Percentiles rank a stretch among this genome's conserved stretches.
Evolutionary conservation across 2,113 vertebrate species (phyloP).

Genomic region (Austrofundulus limnaeus): DNA sequence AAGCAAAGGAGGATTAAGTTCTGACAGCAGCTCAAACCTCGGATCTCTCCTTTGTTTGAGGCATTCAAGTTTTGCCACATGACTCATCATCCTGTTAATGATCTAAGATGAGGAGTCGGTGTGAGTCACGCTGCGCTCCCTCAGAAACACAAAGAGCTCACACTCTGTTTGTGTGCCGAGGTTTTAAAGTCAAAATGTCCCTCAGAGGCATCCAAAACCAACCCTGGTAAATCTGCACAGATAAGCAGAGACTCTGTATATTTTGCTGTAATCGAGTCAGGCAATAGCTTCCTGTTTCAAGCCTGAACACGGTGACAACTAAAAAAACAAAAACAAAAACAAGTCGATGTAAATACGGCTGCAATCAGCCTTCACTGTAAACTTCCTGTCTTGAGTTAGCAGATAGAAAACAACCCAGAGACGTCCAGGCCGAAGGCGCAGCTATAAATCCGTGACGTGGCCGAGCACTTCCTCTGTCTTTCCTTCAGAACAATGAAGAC

Average conservation of each 20-base stretch:
- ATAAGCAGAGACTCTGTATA: conserved; percentile 55
- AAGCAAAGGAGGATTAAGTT: conserved; percentile 22
- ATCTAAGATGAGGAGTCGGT: conserved; percentile 24
- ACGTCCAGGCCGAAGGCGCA: conserved; percentile 30
- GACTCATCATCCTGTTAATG: conserved; percentile 55
- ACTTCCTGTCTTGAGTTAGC: conserved; percentile 72
- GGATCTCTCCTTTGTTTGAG: conserved; percentile 41
- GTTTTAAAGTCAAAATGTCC: conserved; percentile 15
- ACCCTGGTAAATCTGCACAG: conserved; percentile 33
- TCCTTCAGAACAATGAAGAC: conserved; percentile 54
- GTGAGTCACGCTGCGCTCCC: conserved; percentile 33
- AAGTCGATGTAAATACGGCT: conserved; percentile 64
- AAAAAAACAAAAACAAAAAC: conserved; percentile 66
- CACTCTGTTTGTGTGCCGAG: conserved; percentile 1
- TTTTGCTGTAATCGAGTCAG: conserved; percentile 72
- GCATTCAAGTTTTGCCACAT: conserved; percentile 8
- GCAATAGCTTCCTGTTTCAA: conserved; percentile 79
- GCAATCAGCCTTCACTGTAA: conserved; percentile 79
- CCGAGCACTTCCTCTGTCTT: conserved; percentile 34
- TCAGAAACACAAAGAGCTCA: conserved; percentile 1
- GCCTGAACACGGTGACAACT: conserved; percentile 73
- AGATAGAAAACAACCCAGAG: conserved; percentile 67
- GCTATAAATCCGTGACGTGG: conserved; percentile 66
- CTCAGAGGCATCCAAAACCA: conserved; percentile 47
- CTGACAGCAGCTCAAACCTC: conserved; percentile 18